Base-by-base conservation (phyloP, 1,140 invertebrate species). In the Drosophila takahashii region DNA sequence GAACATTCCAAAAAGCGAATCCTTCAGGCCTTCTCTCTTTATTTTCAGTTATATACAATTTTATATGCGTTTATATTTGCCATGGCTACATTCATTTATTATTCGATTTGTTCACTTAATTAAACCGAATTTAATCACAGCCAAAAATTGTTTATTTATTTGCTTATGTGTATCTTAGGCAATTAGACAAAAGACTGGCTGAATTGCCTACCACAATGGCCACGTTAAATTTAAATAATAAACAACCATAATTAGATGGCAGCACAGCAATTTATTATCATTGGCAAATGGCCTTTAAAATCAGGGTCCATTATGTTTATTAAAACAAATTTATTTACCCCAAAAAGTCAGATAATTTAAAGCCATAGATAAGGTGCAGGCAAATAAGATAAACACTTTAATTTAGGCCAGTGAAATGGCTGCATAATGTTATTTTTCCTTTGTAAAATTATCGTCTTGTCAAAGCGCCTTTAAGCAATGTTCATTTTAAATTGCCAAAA, bases 91-190 rank as follows among this genome's bases (percentile, higher is more conserved):
- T 47, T 42, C 32, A 56, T 71, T 57, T 48, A 57, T 57, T 47
- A 71, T 57, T 57, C 41, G 51, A 70, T 70, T 57, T 70, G 34
- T 36, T 70, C 42, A 57, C 65, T 57, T 71, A 71, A 71, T 71
- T 71, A 70, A 70, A 47, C 27, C 22, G 34, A 32, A 70, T 57
- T 70, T 70, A 70, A 54, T 70, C n/a, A 42, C 1, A 29, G 29
- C 34, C 27, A 45, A 47, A 53, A 53, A 42, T 56, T 69, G 50
- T 57, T 70, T 70, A 27, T 70, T 57, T 70, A 70, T 70, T 70
- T n/a, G 34, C 15, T 22, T 34, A 39, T 27, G 41, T 37, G 41
- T 69, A 56, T 70, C 65, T 57, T 37, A 41, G 42, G 66, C 66
- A 70, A 48, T 57, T 57, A 65, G 16, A 15, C 26, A 29, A 34